Evolutionary conservation across 2,797 vertebrate genomes (phyloP).

Genomic region (Anniella stebbinsi): DNA sequence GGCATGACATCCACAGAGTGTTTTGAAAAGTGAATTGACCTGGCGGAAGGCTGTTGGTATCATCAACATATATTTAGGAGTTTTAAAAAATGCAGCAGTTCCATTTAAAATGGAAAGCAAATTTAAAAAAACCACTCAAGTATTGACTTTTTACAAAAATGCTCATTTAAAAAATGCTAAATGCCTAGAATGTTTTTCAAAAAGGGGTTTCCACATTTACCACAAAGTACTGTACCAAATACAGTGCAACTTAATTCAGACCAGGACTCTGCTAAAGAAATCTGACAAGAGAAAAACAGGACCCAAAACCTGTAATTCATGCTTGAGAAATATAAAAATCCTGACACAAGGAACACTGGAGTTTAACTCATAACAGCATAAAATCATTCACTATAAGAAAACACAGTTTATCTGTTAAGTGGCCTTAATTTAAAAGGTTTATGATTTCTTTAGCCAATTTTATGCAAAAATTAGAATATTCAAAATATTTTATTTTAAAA

Average conservation of each 20-base stretch:
- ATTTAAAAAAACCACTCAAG: slow-evolving; percentile 69
- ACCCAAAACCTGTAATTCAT: slow-evolving; percentile 72
- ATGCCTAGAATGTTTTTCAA: slow-evolving; percentile 64
- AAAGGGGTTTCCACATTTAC: slow-evolving; percentile 71
- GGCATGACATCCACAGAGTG: slow-evolving; percentile 70
- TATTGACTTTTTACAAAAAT: slow-evolving; percentile 76
- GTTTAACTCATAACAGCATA: slow-evolving; percentile 79
- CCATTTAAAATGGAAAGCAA: slow-evolving; percentile 76
- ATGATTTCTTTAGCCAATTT: slow-evolving; percentile 80
- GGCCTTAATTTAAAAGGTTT: slow-evolving; percentile 78
- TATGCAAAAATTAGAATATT: slow-evolving; percentile 81
- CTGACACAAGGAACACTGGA: slow-evolving; percentile 70
- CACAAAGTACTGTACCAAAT: slow-evolving; percentile 71
- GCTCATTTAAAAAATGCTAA: slow-evolving; percentile 60
- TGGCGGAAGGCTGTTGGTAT: slow-evolving; percentile 68
- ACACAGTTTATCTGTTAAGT: slow-evolving; percentile 78
- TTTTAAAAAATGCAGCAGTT: slow-evolving; percentile 76
- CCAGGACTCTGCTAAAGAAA: slow-evolving; percentile 71
- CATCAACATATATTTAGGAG: slow-evolving; percentile 62
- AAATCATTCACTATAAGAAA: slow-evolving; percentile 79
- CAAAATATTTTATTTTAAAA: slow-evolving; percentile 80
- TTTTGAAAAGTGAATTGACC: slow-evolving; percentile 68
- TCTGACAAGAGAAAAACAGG: slow-evolving; percentile 75
- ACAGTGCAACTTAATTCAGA: slow-evolving; percentile 66
- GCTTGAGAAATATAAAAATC: slow-evolving; percentile 78